Evolutionary conservation across 2,113 vertebrate species (phyloP).

Genomic region (Perca flavescens): DNA sequence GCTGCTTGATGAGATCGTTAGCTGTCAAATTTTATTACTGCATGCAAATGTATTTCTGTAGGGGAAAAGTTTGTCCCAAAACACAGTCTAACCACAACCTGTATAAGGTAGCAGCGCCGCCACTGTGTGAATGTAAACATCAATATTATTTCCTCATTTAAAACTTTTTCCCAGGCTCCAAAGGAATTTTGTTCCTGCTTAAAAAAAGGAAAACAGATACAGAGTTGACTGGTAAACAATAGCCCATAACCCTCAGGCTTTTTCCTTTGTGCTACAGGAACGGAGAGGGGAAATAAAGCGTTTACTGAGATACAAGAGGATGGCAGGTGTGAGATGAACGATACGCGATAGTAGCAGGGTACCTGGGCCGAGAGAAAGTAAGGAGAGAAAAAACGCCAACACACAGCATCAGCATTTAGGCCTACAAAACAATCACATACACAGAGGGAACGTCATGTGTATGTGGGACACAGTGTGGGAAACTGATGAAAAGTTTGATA

Average conservation of each 20-base stretch:
- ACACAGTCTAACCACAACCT: slow-evolving; percentile 4
- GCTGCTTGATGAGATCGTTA: slow-evolving; percentile 16
- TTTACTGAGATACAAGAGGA: slow-evolving; percentile 63
- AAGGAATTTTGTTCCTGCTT: slow-evolving; percentile 63
- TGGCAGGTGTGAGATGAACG: slow-evolving; percentile 75
- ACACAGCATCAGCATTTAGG: slow-evolving; percentile 53
- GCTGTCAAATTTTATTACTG: neutral
- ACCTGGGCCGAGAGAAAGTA: slow-evolving; percentile 18
- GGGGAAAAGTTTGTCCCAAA: neutral
- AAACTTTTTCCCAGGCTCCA: slow-evolving; percentile 75
- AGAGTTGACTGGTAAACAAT: slow-evolving; percentile 74
- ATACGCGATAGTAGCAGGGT: slow-evolving; percentile 26
- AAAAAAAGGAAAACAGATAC: slow-evolving; percentile 57
- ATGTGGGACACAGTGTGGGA: slow-evolving; percentile 52
- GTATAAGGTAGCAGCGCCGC: neutral
- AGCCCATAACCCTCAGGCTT: slow-evolving; percentile 55
- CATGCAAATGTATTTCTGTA: slow-evolving; percentile 10
- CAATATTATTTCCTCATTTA: slow-evolving; percentile 56
- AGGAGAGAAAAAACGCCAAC: slow-evolving; percentile 4
- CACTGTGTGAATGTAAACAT: slow-evolving; percentile 61
- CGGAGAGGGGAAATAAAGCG: slow-evolving; percentile 36
- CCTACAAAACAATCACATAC: slow-evolving; percentile 30
- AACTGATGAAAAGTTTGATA: slow-evolving; percentile 64
- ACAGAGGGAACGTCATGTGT: slow-evolving; percentile 21
- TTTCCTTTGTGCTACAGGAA: slow-evolving; percentile 60